Base-by-base conservation (phyloP, 2,888 invertebrate genomes). In the Mythimna vitellina region DNA sequence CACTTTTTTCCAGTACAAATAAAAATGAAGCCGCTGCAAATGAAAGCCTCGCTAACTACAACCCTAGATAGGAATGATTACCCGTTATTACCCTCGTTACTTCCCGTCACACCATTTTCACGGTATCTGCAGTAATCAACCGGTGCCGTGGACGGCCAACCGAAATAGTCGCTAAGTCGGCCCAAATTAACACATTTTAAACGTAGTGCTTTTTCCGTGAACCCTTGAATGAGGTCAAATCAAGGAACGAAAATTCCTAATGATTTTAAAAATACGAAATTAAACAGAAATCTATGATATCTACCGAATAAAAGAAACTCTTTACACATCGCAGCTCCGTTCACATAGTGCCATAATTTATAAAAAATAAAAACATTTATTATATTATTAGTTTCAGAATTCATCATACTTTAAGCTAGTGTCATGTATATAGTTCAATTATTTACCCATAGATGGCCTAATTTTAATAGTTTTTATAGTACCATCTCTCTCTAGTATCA, bases 61-160 rank as follows among this genome's bases (percentile, higher is more conserved):
- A 54, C 54, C 77, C 51, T n/a, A 53, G 60, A 69, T 68, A 71
- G 46, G 57, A 78, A 46, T 71, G 51, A 78, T 76, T 76, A 57
- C 51, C 20, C 17, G 46, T 72, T 63, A 78, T 75, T 72, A 71
- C 29, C 65, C 49, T 71, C 60, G 35, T 73, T 65, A 78, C 73
- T 38, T 54, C 35, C 57, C 29, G 76, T 49, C 70, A 32, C 54
- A 69, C 65, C 51, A 58, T 60, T 80, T 78, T 35, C 68, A 65
- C 32, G 54, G 49, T 64, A 66, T 62, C 60, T 53, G 20, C 32
- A 51, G 57, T 54, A 69, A 56, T 76, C 65, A 78, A 56, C 60
- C 25, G 63, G 58, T n/a, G 38, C 35, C 29, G 51, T 42, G 70
- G n/a, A 49, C 65, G 58, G 49, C 32, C 14, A 10, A 42, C 58